Conservation (phyloP, 2,797 vertebrate species). For the Gallirallus australis region DNA sequence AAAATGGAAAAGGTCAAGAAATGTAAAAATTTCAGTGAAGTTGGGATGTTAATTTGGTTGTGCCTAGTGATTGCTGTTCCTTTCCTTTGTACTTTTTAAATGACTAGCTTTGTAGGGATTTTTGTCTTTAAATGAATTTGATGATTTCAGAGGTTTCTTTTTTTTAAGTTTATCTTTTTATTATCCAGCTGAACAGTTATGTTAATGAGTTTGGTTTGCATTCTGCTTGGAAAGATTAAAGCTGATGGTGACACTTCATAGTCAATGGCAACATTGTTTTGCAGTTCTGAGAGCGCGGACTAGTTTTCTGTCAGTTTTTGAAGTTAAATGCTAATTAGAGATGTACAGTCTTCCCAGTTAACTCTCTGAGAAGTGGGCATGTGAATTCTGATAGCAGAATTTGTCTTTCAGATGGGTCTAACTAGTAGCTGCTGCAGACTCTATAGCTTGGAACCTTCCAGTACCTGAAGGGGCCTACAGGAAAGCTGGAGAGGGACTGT, state of each 20-base stretch:
- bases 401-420: constrained; percentile 4
- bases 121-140: constrained; percentile 51
- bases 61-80: not conserved
- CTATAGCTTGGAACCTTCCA: not conserved
- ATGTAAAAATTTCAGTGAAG: constrained; percentile 45
- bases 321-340: constrained; percentile 18
- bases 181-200: not conserved
- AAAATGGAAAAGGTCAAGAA: constrained; percentile 54
- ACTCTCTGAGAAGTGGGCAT: not conserved
- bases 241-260: constrained; percentile 5
- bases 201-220: constrained; percentile 40
- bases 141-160: not conserved
- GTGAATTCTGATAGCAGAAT: not conserved
- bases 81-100: constrained; percentile 23
- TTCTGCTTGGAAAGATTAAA: constrained; percentile 39
- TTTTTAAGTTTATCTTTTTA: constrained; percentile 35
- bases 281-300: not conserved
- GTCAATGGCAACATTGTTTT: constrained; percentile 19
- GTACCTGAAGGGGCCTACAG: too few relatives aligned
- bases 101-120: constrained; percentile 43
- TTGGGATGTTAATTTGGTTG: constrained; percentile 34
- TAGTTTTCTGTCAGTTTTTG: constrained; percentile 26
- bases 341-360: constrained; percentile 5
- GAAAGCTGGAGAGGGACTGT: too few relatives aligned
- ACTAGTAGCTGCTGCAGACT: not conserved